Evolutionary conservation across 2,113 vertebrate genomes (phyloP), one percentile per base, ranked within the genome.

Genomic region (Lepisosteus osseus): DNA sequence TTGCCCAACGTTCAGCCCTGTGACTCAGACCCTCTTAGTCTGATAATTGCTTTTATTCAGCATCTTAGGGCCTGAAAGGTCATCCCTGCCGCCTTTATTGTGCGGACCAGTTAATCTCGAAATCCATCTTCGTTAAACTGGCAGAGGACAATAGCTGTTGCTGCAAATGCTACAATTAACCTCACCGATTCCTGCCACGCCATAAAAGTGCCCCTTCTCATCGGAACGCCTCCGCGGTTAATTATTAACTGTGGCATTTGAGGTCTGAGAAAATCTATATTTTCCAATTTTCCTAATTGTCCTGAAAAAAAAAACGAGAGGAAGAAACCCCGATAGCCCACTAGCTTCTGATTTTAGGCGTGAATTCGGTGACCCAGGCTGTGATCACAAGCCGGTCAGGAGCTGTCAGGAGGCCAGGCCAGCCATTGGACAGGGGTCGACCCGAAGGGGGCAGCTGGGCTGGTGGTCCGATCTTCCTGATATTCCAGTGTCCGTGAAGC

Each of bases 171-270:
- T 80, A 87, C 87, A 86, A 86, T 90, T 89, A 87, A 88, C 85
- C 85, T 88, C 81, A 70, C 75, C 81, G 79, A 79, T 80, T 72
- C 77, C 72, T 67, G 77, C 77, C 82, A 85, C 83, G 85, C 87
- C 84, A 82, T 87, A 86, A 86, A 89, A 84, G 79, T 84, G 78
- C 74, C 83, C 85, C 86, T 84, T 87, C 81, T 76, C 79, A 83
- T 78, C 69, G 79, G 81, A 85, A 86, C 72, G 84, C 74, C 79
- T 76, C 80, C 80, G 67, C 74, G 70, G 87, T 88, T 90, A 91
- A 92, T 90, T 90, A 90, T 90, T 89, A 88, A 70, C 85, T 75
- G 69, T 89, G 88, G 88, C 86, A 90, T 91, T 92, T 92, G 80
- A 80, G 68, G 85, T 80, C 71, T 54, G 70, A 81, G 84, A 82